These are phyloP conservation scores for Chiloscyllium punctatum DNA, from an alignment of 2,797 vertebrate species.

Conservation along the genomic window DNA sequence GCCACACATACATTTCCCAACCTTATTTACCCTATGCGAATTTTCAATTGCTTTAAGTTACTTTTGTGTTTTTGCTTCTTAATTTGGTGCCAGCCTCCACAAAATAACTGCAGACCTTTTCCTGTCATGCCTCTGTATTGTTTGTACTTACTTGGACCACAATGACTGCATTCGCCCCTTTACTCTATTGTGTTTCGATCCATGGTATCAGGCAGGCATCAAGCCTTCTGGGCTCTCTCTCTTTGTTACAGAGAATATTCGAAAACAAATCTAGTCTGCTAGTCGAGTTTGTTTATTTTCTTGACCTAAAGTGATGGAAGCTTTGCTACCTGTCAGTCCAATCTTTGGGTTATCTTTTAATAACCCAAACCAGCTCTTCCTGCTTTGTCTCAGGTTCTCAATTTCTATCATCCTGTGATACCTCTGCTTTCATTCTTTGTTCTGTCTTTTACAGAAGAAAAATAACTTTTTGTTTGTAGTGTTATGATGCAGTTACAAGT, in stretches of 20 bases:
- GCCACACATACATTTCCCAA: too few species aligned
- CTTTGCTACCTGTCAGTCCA: not conserved
- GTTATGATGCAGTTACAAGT: not conserved
- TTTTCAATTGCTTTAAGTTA: too few species aligned
- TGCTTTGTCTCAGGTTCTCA: not conserved
- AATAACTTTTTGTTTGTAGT: not conserved
- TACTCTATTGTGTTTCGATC: too few species aligned
- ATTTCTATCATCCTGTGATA: not conserved
- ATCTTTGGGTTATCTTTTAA: not conserved
- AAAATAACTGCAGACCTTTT: too few species aligned
- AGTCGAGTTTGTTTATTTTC: not conserved
- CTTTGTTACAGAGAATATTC: not conserved
- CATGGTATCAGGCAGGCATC: too few species aligned
- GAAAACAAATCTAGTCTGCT: not conserved
- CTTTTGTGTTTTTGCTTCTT: too few species aligned
- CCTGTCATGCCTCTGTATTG: too few species aligned
- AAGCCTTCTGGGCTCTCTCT: too few species aligned
- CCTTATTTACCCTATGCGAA: too few species aligned
- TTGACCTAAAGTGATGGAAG: not conserved
- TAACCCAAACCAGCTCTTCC: not conserved
- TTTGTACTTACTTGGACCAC: too few species aligned
- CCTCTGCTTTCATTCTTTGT: not conserved
- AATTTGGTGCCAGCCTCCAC: too few species aligned
- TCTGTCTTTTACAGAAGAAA: not conserved
- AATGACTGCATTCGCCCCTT: too few species aligned